Evolutionary conservation across 2,888 invertebrate species (phyloP).

Genomic region (Melangyna quadrimaculata): DNA sequence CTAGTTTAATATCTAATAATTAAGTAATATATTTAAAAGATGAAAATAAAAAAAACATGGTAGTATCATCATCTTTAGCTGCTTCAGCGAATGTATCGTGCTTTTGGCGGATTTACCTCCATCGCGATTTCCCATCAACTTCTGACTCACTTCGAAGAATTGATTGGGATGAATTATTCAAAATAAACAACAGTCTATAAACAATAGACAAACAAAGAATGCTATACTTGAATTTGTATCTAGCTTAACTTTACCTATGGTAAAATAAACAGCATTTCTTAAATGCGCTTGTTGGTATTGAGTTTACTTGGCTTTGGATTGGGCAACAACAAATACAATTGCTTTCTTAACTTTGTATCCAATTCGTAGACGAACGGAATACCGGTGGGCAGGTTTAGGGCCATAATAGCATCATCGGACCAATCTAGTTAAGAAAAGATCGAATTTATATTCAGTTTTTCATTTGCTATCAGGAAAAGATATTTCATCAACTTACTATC

Average conservation of each 20-base stretch:
- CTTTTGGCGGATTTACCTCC: slow-evolving; percentile 35
- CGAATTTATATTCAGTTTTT: background rate
- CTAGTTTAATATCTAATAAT: background rate
- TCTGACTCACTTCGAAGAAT: slow-evolving; percentile 92
- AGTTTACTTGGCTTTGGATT: slow-evolving; percentile 88
- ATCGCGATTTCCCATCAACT: slow-evolving; percentile 80
- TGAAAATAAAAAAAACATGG: slow-evolving; percentile 4
- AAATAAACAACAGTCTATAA: background rate
- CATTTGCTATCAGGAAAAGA: background rate
- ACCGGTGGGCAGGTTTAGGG: slow-evolving; percentile 89
- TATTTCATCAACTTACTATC: slow-evolving; percentile 84
- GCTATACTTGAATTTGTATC: slow-evolving; percentile 2
- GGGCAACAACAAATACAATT: slow-evolving; percentile 90
- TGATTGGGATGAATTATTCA: slow-evolving; percentile 95
- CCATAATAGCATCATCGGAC: slow-evolving; percentile 89
- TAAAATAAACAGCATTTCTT: slow-evolving; percentile 35
- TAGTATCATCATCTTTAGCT: slow-evolving; percentile 78
- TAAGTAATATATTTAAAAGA: slow-evolving; percentile 31
- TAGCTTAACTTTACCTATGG: slow-evolving; percentile 11
- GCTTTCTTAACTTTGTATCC: slow-evolving; percentile 90
- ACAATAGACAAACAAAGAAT: slow-evolving; percentile 3
- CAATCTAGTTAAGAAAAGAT: slow-evolving; percentile 82
- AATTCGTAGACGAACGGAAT: slow-evolving; percentile 91
- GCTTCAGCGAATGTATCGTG: slow-evolving; percentile 75
- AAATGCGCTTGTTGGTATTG: slow-evolving; percentile 60